Evolutionary conservation across 2,797 vertebrate species (phyloP), one percentile per base, ranked within the genome.

Genomic region (Mastacembelus armatus): DNA sequence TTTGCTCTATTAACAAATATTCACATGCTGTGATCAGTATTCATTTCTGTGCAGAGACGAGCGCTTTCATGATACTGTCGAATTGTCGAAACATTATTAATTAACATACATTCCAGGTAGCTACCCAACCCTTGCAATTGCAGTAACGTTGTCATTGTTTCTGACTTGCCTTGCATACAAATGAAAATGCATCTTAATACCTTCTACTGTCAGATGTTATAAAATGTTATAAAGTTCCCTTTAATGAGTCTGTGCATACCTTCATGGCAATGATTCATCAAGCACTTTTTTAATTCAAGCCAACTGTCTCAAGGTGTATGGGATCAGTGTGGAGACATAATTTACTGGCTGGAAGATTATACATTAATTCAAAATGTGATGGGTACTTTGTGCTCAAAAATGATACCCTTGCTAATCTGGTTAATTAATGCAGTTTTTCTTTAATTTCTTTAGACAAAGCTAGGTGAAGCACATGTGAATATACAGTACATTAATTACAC

Each of bases 401-500:
- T 44, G 27, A 35, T 49, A 66, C 64, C 51, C 69, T 56, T 66
- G 49, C 52, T 66, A 32, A 33, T 40, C 35, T 52, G 10, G 12
- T 66, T 85, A 81, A 87, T 85, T 62, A 77, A 76, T 60, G 58
- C 42, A 45, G 40, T 66, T 76, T 80, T 68, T 60, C 65, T 72
- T 78, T 56, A 7, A 68, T 59, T 81, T 77, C 54, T 72, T 75
- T 43, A 38, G 30, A 77, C 72, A 80, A 77, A 83, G 68, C 33
- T 24, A 18, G 29, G 49, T n/a, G 59, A 22, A 49, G 49, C 72
- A 71, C 48, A 0, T 38, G 66, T 64, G 69, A 42, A 55, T 51
- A 74, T 16, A 32, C 29, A 40, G 45, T 49, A 65, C 29, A 40
- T 45, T 49, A 65, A 82, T 85, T 80, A 60, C 80, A 80, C 57